Conservation (phyloP, 2,797 vertebrate genomes). For the Sternarchorhynchus goeldii region DNA sequence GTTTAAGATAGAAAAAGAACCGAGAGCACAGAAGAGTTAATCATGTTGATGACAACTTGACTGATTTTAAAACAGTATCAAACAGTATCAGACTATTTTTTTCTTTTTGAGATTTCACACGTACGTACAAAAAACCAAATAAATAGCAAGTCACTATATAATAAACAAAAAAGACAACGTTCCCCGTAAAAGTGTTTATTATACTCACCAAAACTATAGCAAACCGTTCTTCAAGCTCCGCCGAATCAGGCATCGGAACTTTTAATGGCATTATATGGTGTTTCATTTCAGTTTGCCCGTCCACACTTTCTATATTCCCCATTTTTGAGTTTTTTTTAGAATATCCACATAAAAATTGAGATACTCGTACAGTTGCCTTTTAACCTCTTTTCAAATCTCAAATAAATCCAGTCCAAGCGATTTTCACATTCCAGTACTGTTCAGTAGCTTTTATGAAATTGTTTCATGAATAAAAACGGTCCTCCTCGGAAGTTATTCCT, state of each 20-base stretch:
- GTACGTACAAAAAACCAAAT: no score
- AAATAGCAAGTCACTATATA: neutral
- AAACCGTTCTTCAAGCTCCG: slow-evolving; percentile 95
- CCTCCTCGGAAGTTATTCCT: slow-evolving; percentile 12
- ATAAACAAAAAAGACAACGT: neutral
- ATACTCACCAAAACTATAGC: slow-evolving; percentile 92
- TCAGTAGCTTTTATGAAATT: slow-evolving; percentile 18
- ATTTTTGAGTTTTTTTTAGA: slow-evolving; percentile 64
- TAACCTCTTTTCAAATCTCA: slow-evolving; percentile 34
- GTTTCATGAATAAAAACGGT: slow-evolving; percentile 60
- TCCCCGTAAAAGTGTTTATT: neutral
- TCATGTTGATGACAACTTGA: no score
- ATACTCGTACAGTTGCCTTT: slow-evolving; percentile 10
- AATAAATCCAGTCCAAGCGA: slow-evolving; percentile 42
- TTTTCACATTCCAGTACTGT: slow-evolving; percentile 43
- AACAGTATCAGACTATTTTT: no score
- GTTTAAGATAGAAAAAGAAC: no score
- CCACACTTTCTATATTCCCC: slow-evolving; percentile 92
- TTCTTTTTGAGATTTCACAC: no score
- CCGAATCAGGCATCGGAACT: slow-evolving; percentile 94
- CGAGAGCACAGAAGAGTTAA: no score
- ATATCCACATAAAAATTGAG: slow-evolving; percentile 23
- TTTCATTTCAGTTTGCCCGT: slow-evolving; percentile 84
- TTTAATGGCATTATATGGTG: slow-evolving; percentile 87
- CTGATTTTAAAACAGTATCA: no score